These are phyloP conservation scores for Chamaea fasciata DNA, from an alignment of 2,113 vertebrate species.

Conservation along the genomic window DNA sequence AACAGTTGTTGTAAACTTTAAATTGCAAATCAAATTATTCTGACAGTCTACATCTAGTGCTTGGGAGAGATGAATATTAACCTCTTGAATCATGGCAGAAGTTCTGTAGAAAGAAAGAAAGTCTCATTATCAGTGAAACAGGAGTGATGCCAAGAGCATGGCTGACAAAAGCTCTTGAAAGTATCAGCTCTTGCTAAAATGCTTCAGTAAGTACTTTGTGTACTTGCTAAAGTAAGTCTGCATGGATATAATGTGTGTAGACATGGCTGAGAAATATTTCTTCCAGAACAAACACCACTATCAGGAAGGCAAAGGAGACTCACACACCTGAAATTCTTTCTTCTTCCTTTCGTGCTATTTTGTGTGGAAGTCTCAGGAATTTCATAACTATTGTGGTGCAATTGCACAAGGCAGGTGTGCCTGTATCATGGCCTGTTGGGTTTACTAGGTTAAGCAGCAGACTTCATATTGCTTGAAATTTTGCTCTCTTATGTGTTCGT, in stretches of 20 bases:
- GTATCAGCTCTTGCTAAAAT: not conserved
- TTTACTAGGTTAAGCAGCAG: not conserved
- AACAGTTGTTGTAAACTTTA: not conserved
- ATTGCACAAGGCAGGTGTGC: not conserved
- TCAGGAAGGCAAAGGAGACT: not conserved
- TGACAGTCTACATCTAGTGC: not conserved
- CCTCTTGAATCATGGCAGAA: not conserved
- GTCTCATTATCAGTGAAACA: not conserved
- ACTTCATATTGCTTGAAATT: not conserved
- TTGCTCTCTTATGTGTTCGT: not conserved
- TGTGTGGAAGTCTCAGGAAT: not conserved
- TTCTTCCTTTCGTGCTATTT: not conserved
- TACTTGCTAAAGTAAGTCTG: not conserved
- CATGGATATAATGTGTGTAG: not conserved
- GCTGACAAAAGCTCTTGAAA: not conserved
- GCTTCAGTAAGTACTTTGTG: not conserved
- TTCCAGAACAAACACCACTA: not conserved
- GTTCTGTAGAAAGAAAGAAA: not conserved
- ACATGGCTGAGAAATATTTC: not conserved
- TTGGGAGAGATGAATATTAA: not conserved
- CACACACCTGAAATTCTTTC: not conserved
- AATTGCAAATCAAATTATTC: not conserved
- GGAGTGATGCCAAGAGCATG: not conserved
- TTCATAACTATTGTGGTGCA: not conserved
- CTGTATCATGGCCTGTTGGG: not conserved